A percentile compares a stretch with the other conserved stretches of the same genome.
Conservation (phyloP, 1,140 invertebrate species). For the Metopolophium dirhodum region DNA sequence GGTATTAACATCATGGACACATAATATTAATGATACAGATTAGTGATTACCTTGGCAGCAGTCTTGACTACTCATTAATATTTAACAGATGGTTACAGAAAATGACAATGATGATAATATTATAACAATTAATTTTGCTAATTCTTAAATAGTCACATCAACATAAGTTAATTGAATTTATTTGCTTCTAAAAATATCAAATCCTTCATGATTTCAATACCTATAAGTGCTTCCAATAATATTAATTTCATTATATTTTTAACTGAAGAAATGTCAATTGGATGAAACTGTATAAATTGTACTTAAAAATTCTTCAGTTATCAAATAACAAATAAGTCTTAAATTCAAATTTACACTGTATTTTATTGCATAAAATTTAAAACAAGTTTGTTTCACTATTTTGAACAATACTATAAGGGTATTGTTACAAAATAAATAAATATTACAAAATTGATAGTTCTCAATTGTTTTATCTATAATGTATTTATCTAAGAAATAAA, state of each 20-base stretch:
- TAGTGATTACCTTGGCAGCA: not conserved
- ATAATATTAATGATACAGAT: too few species aligned
- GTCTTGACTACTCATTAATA: not conserved
- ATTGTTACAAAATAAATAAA: conserved; percentile 45
- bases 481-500: conserved; percentile 42
- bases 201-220: not conserved
- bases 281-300: not conserved
- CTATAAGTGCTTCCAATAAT: not conserved
- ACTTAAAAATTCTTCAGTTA: not conserved
- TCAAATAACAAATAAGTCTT: not conserved
- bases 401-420: conserved; percentile 16
- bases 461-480: conserved; percentile 36
- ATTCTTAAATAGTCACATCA: not conserved
- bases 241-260: not conserved
- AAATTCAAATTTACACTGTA: conserved; percentile 38
- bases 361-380: conserved; percentile 49
- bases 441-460: conserved; percentile 52
- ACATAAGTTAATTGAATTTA: not conserved
- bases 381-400: conserved; percentile 41
- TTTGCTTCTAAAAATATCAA: not conserved
- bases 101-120: not conserved
- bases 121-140: not conserved
- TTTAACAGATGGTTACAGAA: not conserved
- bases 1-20: not conserved
- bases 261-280: not conserved